Conservation (phyloP, 2,113 vertebrate species). For the Emydura subglobosa region DNA sequence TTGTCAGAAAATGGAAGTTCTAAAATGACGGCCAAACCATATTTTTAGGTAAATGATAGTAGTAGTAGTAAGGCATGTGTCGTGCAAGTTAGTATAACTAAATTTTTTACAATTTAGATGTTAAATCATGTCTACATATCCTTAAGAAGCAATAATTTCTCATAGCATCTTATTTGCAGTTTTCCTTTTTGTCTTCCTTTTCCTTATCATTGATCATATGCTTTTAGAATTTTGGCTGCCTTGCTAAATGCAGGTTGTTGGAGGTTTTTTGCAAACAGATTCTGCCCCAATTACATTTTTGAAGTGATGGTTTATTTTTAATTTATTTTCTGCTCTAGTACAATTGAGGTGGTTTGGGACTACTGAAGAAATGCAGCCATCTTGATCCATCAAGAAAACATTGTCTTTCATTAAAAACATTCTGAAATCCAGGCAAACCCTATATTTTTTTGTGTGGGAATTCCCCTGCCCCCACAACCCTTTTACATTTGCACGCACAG, state of each 20-base stretch:
- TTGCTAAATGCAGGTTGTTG: slow-evolving; percentile 36
- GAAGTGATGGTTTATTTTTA: slow-evolving; percentile 22
- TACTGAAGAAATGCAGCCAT: slow-evolving; percentile 40
- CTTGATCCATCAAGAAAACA: slow-evolving; percentile 28
- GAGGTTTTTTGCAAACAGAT: not conserved
- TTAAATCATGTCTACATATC: rapidly evolving
- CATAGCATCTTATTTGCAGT: not conserved
- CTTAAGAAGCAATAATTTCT: not conserved
- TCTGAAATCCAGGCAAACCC: not conserved
- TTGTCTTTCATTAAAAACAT: slow-evolving; percentile 32
- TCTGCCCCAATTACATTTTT: slow-evolving; percentile 45
- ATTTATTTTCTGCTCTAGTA: not conserved
- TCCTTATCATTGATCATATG: not conserved
- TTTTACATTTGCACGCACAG: slow-evolving; percentile 28
- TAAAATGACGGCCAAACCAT: not conserved
- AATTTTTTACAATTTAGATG: not conserved
- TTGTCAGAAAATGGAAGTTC: not conserved
- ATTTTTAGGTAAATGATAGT: not conserved
- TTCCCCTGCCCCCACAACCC: not conserved
- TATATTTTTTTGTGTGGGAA: not conserved
- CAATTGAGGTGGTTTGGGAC: not conserved
- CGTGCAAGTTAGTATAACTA: not conserved
- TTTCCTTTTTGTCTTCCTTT: not conserved
- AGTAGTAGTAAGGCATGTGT: not conserved
- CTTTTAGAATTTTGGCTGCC: slow-evolving; percentile 9